These are phyloP conservation scores for Mus musculus DNA, from an alignment of 2,113 vertebrate genomes.

Conservation along the genomic window GRCm39 chrX:98705001-98705500, in stretches of 20 bases:
- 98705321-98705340: background rate
- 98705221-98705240: background rate
- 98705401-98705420: background rate
- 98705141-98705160: background rate
- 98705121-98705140: background rate
- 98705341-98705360: background rate
- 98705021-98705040: background rate
- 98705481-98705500: conserved; percentile 19
- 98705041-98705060: background rate
- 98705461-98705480: background rate
- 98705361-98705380: background rate
- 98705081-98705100: background rate
- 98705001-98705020: background rate
- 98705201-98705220: background rate
- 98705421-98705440: background rate
- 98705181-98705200: background rate
- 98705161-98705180: background rate
- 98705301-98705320: background rate
- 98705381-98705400: background rate
- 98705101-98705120: background rate
- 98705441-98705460: background rate
- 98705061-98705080: background rate
- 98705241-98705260: background rate
- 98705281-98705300: background rate
- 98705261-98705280: background rate